phyloP scores from a whole-genome alignment of 2,888 invertebrate species.

The Aphrophora alni region DNA sequence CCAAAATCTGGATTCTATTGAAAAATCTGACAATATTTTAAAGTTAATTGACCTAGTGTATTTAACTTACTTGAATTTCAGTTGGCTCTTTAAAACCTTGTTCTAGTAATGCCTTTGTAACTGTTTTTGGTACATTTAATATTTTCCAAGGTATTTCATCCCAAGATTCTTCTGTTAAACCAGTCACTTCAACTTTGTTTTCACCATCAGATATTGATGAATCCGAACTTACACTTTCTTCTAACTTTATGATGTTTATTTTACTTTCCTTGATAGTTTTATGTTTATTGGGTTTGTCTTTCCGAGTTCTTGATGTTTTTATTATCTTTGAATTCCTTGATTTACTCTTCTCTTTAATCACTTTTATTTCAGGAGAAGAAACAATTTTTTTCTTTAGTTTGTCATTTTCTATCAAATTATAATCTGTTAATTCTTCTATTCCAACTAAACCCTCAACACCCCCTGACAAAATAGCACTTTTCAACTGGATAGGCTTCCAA shows the following conservation, averaged over 20 bases:
- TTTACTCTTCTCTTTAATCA: no score
- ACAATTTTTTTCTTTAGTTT: constrained; percentile 47
- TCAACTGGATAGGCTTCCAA: constrained; percentile 72
- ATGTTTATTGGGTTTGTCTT: constrained; percentile 7
- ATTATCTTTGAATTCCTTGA: not conserved
- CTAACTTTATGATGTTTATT: not conserved
- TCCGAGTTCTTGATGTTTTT: not conserved
- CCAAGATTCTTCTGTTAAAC: not conserved
- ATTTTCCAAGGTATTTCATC: constrained; percentile 46
- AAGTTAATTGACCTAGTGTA: no score
- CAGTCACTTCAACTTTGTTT: not conserved
- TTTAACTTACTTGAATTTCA: constrained; percentile 76
- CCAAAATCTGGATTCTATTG: no score
- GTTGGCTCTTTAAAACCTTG: constrained; percentile 84
- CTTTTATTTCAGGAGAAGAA: no score
- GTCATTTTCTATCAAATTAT: constrained; percentile 62
- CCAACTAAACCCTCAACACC: constrained; percentile 74
- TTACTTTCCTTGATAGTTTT: not conserved
- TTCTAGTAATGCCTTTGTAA: constrained; percentile 77
- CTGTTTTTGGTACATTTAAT: constrained; percentile 64
- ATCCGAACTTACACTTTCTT: not conserved
- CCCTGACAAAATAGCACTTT: constrained; percentile 59
- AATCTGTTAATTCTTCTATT: constrained; percentile 78
- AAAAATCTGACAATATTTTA: no score
- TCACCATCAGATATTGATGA: not conserved